Conservation (phyloP, 2,888 invertebrate genomes). For the Andrena praecox region DNA sequence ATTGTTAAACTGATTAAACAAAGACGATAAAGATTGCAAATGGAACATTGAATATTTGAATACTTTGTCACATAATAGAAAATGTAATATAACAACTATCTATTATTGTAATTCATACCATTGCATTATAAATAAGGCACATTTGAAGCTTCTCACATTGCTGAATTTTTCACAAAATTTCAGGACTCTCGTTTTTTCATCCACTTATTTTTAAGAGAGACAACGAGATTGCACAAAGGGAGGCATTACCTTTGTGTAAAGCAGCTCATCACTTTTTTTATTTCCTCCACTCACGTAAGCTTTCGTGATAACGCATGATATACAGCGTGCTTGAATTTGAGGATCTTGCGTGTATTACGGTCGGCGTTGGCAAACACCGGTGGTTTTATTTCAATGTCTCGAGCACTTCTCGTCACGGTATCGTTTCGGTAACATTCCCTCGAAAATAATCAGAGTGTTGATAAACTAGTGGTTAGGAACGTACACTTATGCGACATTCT, state of each 20-base stretch:
- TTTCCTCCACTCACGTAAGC: slow-evolving; percentile 51
- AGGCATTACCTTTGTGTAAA: slow-evolving; percentile 33
- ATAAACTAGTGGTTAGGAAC: not conserved
- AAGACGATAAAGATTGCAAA: too few relatives aligned
- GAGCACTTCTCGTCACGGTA: slow-evolving; percentile 1
- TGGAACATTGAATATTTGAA: too few relatives aligned
- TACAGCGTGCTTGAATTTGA: slow-evolving; percentile 41
- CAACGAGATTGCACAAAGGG: slow-evolving; percentile 1
- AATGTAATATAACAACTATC: too few relatives aligned
- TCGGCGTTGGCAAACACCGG: slow-evolving; percentile 31
- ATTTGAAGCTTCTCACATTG: not conserved
- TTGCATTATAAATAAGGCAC: not conserved
- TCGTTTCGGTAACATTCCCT: not conserved
- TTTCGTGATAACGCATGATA: slow-evolving; percentile 52
- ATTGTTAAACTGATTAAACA: too few relatives aligned
- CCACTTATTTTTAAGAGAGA: slow-evolving; percentile 1
- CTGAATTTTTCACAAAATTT: slow-evolving; percentile 1
- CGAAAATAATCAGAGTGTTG: not conserved
- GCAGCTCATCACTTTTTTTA: slow-evolving; percentile 43
- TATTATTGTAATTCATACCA: too few relatives aligned
- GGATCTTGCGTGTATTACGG: slow-evolving; percentile 48
- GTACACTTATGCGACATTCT: not conserved
- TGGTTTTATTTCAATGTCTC: slow-evolving; percentile 43
- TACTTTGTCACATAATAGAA: too few relatives aligned
- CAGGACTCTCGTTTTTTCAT: not conserved